Percentiles rank a stretch among this genome's conserved stretches.
phyloP scores from a whole-genome alignment of 2,888 invertebrate genomes.

The Deroplatys truncata region DNA sequence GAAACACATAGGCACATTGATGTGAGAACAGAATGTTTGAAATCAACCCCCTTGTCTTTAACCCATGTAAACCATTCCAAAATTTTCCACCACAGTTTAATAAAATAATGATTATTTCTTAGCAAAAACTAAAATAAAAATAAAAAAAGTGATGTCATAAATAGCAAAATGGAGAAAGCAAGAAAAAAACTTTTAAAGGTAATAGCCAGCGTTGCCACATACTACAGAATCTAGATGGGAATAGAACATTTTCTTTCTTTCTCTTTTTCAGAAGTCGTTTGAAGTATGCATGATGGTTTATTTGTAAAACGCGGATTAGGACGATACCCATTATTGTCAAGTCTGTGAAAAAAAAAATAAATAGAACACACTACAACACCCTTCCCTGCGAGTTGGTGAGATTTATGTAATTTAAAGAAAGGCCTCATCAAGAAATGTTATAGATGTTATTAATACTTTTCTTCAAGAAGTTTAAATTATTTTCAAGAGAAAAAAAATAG shows the following conservation, averaged over 20 bases:
- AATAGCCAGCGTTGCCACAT: background rate
- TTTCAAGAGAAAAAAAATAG: background rate
- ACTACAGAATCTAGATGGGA: background rate
- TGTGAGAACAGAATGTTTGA: background rate
- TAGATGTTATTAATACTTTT: background rate
- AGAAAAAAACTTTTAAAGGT: background rate
- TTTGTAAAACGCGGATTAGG: background rate
- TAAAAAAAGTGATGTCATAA: background rate
- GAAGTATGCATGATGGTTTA: background rate
- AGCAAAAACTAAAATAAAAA: background rate
- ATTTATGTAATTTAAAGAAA: slow-evolving; percentile 8
- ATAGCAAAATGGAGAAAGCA: background rate
- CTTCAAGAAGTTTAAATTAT: background rate
- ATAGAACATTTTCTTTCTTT: background rate
- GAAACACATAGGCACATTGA: background rate
- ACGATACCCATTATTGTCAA: background rate
- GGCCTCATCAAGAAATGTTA: slow-evolving; percentile 15
- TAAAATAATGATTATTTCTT: background rate
- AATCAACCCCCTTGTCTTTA: background rate
- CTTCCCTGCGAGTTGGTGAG: background rate
- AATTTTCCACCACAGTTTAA: background rate
- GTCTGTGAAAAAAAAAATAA: background rate
- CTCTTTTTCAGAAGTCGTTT: background rate
- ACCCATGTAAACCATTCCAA: background rate
- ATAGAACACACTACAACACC: background rate